Base-by-base conservation (phyloP, 1,140 invertebrate species). In the Pteromalus puparum region DNA sequence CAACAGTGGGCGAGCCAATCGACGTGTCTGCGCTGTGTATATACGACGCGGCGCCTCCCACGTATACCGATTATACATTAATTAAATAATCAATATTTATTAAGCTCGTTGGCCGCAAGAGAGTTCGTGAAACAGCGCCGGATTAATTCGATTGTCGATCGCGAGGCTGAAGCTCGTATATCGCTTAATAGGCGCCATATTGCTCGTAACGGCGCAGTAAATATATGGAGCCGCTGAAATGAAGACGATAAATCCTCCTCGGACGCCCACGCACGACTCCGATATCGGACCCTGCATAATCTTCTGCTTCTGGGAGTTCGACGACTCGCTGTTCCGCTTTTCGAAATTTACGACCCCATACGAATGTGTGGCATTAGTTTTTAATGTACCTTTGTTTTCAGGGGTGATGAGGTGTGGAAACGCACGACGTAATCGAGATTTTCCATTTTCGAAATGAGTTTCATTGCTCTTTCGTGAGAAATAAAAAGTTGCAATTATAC, bases 11-110 rank as follows among this genome's bases (percentile, higher is more conserved):
- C 48, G 48, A 78, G 75, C 48, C 48, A 78, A 78, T 78, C 30
- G 77, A 65, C 34, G 0, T n/a, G 18, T 42, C 38, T 42, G 9
- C 12, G 24, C 30, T 34, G 30, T 34, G 30, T 34, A 34, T 34
- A 34, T 34, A 34, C 30, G 48, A 61, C 30, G 1, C 15, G 42
- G 48, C 75, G 87, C 87, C 65, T 86, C 88, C 86, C 87, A 89
- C 89, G 87, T n/a, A n/a, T n/a, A n/a, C 86, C 88, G 86, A 89
- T 91, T 89, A 89, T 88, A 91, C 89, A 90, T 92, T 92, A 92
- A 92, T 92, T 91, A 91, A 91, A 92, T 89, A 90, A 92, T 92
- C 91, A 91, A 92, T 92, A 92, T 92, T 91, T 92, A 92, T 92
- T 89, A 89, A 91, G 89, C 89, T 91, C 87, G 91, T 90, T 87